Percentiles rank a stretch among this genome's conserved stretches.
phyloP scores from a whole-genome alignment of 2,888 invertebrate genomes.

The Abrostola triplasia region DNA sequence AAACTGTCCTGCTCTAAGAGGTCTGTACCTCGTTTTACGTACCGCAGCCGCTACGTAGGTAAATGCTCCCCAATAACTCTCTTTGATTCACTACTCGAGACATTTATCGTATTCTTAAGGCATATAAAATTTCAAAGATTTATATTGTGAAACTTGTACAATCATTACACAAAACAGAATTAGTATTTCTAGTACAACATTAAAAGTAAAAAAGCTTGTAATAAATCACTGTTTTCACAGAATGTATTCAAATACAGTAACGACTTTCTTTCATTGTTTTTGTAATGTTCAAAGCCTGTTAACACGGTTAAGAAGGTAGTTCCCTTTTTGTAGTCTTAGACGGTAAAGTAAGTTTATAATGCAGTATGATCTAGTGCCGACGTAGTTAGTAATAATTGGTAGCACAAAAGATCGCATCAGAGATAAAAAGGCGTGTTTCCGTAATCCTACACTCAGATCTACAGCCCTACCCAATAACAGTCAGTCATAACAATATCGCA shows the following conservation, averaged over 20 bases:
- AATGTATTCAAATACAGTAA: constrained; percentile 6
- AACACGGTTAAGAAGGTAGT: not conserved
- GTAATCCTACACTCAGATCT: too few species aligned
- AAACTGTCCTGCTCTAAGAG: too few species aligned
- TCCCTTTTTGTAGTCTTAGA: constrained; percentile 10
- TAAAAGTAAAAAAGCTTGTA: too few species aligned
- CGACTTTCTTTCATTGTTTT: constrained; percentile 10
- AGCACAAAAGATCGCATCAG: too few species aligned
- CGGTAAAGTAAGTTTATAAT: too few species aligned
- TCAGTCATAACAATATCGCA: constrained; percentile 19
- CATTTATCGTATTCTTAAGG: constrained; percentile 13
- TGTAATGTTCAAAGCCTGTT: constrained; percentile 7
- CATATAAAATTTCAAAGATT: constrained; percentile 8
- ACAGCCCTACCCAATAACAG: constrained; percentile 4
- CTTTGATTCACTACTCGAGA: constrained; percentile 21
- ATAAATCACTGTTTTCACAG: constrained; percentile 16
- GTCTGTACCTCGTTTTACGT: too few species aligned
- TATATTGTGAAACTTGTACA: not conserved
- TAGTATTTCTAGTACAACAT: not conserved
- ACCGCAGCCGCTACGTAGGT: too few species aligned
- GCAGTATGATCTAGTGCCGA: too few species aligned
- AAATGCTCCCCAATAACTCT: constrained; percentile 16
- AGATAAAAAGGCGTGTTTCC: too few species aligned
- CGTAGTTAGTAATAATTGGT: too few species aligned
- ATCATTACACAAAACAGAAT: constrained; percentile 9